Evolutionary conservation across 2,113 vertebrate species (phyloP).

Genomic region (Pleuronectes platessa): DNA sequence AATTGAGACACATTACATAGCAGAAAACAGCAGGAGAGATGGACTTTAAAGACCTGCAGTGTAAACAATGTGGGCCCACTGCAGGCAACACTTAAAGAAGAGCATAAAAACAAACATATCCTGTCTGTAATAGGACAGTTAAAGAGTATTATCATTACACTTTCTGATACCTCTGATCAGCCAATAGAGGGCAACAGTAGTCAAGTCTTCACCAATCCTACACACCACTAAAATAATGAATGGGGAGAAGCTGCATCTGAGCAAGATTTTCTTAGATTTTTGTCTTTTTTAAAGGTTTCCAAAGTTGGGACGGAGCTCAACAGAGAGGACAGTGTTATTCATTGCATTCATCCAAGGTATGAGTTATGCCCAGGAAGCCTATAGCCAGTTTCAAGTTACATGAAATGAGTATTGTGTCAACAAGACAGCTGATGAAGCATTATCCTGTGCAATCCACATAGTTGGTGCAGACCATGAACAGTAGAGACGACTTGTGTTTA

Average conservation of each 20-base stretch:
- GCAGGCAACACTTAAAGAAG: too few species aligned
- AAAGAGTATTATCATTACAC: neutral
- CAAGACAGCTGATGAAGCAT: neutral
- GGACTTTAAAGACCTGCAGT: too few species aligned
- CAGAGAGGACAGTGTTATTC: neutral
- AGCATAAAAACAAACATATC: neutral
- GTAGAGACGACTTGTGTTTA: neutral
- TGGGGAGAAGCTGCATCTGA: neutral
- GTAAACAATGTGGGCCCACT: too few species aligned
- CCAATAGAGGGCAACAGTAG: conserved; percentile 61
- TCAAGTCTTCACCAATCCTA: conserved; percentile 22
- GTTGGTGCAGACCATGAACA: neutral
- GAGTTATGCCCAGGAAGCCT: neutral
- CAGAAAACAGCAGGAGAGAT: too few species aligned
- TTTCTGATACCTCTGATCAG: conserved; percentile 4
- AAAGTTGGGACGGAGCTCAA: too few species aligned
- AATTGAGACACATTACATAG: too few species aligned
- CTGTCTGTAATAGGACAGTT: neutral
- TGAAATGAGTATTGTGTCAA: neutral
- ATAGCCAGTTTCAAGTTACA: neutral
- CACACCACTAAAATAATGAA: neutral
- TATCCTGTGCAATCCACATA: neutral
- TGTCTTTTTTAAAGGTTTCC: neutral
- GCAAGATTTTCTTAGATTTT: neutral
- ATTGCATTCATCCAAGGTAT: too few species aligned